These are phyloP conservation scores for Melanchra persicariae DNA, from an alignment of 2,888 invertebrate genomes.

Conservation along the genomic window DNA sequence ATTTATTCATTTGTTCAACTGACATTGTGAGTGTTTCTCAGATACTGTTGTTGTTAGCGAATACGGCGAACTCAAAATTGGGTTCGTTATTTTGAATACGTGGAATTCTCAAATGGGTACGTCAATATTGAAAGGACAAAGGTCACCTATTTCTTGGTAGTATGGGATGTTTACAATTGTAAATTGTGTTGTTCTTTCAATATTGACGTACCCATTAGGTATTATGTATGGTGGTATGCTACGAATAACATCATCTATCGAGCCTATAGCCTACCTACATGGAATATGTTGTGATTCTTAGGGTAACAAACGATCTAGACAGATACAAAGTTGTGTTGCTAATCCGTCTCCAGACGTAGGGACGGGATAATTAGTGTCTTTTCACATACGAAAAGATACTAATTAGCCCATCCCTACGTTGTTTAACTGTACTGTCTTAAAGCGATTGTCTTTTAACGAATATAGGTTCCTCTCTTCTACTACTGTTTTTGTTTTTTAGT, in stretches of 20 bases:
- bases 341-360: constrained; percentile 3
- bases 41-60: background rate
- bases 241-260: background rate
- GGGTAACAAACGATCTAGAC: background rate
- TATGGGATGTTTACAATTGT: too few species aligned
- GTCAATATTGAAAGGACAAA: background rate
- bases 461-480: too few species aligned
- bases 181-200: background rate
- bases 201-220: background rate
- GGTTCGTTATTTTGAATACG: constrained; percentile 2
- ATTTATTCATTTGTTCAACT: constrained; percentile 14
- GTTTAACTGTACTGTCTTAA: background rate
- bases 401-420: too few species aligned
- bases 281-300: too few species aligned
- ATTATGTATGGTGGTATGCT: background rate
- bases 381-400: too few species aligned
- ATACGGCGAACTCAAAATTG: constrained; percentile 1
- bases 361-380: background rate
- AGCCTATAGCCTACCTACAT: too few species aligned
- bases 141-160: background rate
- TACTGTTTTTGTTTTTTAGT: too few species aligned
- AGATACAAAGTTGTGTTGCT: background rate
- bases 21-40: background rate
- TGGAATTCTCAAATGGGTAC: background rate
- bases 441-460: background rate